Evolutionary conservation across 2,113 vertebrate genomes (phyloP).

Genomic region (Paratilapia polleni): DNA sequence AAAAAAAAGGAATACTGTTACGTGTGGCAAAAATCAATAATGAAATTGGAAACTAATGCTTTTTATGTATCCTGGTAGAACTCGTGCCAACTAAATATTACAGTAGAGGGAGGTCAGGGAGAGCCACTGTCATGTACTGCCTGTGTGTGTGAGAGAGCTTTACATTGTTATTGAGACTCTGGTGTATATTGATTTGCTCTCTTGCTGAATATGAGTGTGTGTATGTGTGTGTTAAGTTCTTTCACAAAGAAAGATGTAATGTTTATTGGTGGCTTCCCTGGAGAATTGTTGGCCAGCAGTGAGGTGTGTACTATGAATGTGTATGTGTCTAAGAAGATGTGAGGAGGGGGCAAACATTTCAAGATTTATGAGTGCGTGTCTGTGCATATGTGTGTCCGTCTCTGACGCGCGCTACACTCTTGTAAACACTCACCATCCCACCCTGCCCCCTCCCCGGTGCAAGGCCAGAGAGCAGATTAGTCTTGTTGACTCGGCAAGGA

Average conservation of each 20-base stretch:
- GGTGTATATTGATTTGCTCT: constrained; percentile 63
- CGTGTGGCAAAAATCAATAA: constrained; percentile 7
- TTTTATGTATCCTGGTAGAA: not conserved
- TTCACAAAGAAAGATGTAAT: constrained; percentile 66
- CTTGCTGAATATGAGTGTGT: constrained; percentile 45
- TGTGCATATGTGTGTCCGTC: constrained; percentile 54
- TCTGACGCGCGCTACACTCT: constrained; percentile 61
- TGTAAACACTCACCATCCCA: constrained; percentile 66
- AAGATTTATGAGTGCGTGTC: constrained; percentile 33
- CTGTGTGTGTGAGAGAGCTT: constrained; percentile 13
- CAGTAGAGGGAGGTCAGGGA: constrained; percentile 12
- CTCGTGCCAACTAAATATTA: constrained; percentile 13
- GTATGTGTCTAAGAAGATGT: constrained; percentile 18
- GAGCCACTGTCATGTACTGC: constrained; percentile 8
- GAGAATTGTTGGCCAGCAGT: constrained; percentile 46
- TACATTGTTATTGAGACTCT: constrained; percentile 19
- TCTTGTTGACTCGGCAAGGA: constrained; percentile 84
- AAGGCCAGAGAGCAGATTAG: constrained; percentile 79
- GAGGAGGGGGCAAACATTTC: constrained; percentile 15
- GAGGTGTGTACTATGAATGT: constrained; percentile 25
- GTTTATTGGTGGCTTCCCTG: constrained; percentile 60
- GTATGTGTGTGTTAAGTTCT: constrained; percentile 37
- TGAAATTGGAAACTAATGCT: not conserved
- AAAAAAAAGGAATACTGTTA: not conserved
- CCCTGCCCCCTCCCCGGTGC: constrained; percentile 43